Percentiles rank a stretch among this genome's conserved stretches.
These are phyloP conservation scores for Gorsachius goisagi DNA, from an alignment of 2,113 vertebrate species.

Conservation along the genomic window DNA sequence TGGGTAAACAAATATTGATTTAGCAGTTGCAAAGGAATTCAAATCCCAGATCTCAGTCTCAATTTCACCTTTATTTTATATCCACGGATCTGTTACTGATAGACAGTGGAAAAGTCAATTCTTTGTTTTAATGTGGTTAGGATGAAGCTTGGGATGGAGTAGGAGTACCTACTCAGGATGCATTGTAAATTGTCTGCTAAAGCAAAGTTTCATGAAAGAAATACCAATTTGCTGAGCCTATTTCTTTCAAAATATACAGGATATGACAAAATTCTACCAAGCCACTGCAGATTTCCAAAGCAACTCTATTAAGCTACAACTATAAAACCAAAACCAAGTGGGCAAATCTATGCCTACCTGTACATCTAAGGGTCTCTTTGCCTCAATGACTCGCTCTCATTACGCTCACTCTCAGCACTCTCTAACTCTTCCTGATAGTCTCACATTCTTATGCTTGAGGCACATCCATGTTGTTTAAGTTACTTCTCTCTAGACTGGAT, in stretches of 20 bases:
- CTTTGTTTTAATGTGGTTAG: not conserved
- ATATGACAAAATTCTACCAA: not conserved
- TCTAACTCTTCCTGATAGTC: not conserved
- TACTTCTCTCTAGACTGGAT: not conserved
- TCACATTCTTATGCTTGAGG: not conserved
- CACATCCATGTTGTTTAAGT: not conserved
- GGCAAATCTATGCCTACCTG: not conserved
- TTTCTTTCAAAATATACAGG: not conserved
- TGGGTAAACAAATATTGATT: constrained; percentile 21
- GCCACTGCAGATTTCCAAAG: not conserved
- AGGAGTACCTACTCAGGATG: not conserved
- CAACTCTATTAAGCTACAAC: not conserved
- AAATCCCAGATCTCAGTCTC: not conserved
- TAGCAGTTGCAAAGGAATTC: not conserved
- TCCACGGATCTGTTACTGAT: not conserved
- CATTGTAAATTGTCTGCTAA: not conserved
- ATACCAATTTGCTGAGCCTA: not conserved
- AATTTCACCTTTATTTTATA: not conserved
- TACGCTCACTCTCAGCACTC: not conserved
- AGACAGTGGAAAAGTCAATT: not conserved
- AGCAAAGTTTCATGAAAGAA: not conserved
- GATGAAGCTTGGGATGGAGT: not conserved
- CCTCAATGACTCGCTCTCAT: not conserved
- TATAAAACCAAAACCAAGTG: not conserved
- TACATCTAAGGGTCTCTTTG: not conserved